phyloP scores from a whole-genome alignment of 1,140 invertebrate species.

The Nephotettix cincticeps region DNA sequence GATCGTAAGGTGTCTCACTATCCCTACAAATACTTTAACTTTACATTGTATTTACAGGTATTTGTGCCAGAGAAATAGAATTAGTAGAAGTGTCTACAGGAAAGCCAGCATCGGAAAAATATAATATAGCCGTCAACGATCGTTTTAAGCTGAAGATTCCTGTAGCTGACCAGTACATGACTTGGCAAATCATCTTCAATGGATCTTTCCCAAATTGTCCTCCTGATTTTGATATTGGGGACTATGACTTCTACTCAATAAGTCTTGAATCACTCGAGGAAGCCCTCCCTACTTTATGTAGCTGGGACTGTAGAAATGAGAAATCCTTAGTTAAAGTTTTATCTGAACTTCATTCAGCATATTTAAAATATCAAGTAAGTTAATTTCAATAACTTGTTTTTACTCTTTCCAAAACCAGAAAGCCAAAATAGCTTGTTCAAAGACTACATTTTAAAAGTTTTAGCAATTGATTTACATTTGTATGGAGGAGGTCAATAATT shows the following conservation, averaged over 20 bases:
- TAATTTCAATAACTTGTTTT: constrained; percentile 4
- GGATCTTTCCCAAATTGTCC: constrained; percentile 2
- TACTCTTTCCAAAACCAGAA: too few species aligned
- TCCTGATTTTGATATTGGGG: constrained; percentile 20
- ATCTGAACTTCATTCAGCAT: constrained; percentile 5
- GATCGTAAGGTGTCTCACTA: not conserved
- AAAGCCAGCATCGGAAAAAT: constrained; percentile 14
- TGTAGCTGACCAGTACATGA: not conserved
- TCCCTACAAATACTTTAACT: constrained; percentile 12
- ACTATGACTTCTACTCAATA: not conserved
- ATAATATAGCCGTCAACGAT: not conserved
- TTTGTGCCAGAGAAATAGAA: constrained; percentile 17
- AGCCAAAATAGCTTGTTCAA: too few species aligned
- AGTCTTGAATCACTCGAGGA: not conserved
- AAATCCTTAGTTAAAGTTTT: constrained; percentile 14
- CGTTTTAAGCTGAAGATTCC: constrained; percentile 23
- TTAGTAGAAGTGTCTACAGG: not conserved
- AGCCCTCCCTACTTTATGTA: not conserved
- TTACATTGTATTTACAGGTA: constrained; percentile 26
- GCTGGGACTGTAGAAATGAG: constrained; percentile 2
- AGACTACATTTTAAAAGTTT: too few species aligned
- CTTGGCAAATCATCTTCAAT: constrained; percentile 19
- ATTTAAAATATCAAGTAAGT: constrained; percentile 29
- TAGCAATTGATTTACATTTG: too few species aligned
- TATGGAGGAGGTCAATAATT: too few species aligned